Base-by-base conservation (phyloP, 2,797 vertebrate species). In the Parotocinclus haroldoi region DNA sequence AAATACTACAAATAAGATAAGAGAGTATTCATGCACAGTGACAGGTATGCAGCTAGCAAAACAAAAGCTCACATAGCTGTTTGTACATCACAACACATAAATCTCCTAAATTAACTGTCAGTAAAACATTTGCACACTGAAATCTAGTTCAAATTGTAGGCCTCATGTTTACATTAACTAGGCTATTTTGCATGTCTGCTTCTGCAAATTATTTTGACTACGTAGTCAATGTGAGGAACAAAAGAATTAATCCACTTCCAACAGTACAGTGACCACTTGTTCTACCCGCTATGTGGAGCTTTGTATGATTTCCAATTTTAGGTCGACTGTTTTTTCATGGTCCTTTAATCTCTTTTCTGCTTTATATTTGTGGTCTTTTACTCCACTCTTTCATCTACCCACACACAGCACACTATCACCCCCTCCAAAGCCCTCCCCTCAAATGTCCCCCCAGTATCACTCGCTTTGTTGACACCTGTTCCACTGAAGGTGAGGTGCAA, bases 261-360 rank as follows among this genome's bases (percentile, higher is more conserved):
- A 50, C 4, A 50, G n/a, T 14, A n/a, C 16, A 63, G 16, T 19
- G 53, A 6, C 48, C n/a, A 57, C 2, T 7, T 63, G 50, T 44
- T 40, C 10, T 52, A 12, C 7, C 60, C 53, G 44, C 19, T 16
- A n/a, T 36, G 58, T 60, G 17, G 45, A 44, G 45, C 62, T 57
- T 42, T 55, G 12, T 68, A 64, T 61, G 45, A 51, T 58, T 37
- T 27, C 19, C 42, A n/a, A 27, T 59, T 57, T 75, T 54, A 63
- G 51, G 63, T 58, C 53, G 37, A 16, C 17, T 50, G 48, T 58
- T 9, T 7, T 38, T 50, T 16, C 48, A 50, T 16, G 48, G 48
- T 50, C 48, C 48, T 50, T 50, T 50, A 50, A 50, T 50, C 48
- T 50, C 48, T 50, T 50, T 14, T 27, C 27, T 16, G 13, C 48